Percentiles rank a stretch among this genome's conserved stretches.
Evolutionary conservation across 1,140 invertebrate species (phyloP).

Genomic region (Thalassaphorura encarpata): DNA sequence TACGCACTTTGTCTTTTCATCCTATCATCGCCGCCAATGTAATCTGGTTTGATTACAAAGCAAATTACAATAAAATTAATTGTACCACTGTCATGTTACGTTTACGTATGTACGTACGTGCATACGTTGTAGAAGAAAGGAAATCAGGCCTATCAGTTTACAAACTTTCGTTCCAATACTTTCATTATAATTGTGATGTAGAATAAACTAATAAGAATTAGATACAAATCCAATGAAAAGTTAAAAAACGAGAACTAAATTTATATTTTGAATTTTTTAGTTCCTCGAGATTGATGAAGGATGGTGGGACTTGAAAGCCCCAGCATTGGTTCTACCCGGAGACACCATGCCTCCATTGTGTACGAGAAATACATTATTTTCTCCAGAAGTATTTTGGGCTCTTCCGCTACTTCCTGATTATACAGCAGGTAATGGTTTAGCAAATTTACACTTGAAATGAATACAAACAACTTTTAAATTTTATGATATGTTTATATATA

Average conservation of each 20-base stretch:
- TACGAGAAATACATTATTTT: conserved; percentile 34
- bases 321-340: conserved; percentile 34
- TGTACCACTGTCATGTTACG: too few relatives aligned
- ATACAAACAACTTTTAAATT: too few relatives aligned
- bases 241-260: neutral
- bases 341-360: conserved; percentile 34
- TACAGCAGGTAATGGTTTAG: conserved; percentile 17
- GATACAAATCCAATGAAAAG: neutral
- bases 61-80: too few relatives aligned
- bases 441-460: too few relatives aligned
- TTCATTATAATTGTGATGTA: too few relatives aligned
- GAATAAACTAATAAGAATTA: neutral
- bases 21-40: too few relatives aligned
- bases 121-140: too few relatives aligned
- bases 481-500: too few relatives aligned
- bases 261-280: conserved; percentile 21
- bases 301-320: conserved; percentile 34
- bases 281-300: conserved; percentile 36
- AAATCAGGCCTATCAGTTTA: too few relatives aligned
- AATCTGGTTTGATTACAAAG: too few relatives aligned
- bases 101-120: too few relatives aligned
- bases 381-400: conserved; percentile 36
- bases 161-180: neutral
- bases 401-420: conserved; percentile 34
- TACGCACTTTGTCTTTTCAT: too few relatives aligned